Evolutionary conservation across 2,797 vertebrate species (phyloP).

Genomic region (Cetoscarus ocellatus): DNA sequence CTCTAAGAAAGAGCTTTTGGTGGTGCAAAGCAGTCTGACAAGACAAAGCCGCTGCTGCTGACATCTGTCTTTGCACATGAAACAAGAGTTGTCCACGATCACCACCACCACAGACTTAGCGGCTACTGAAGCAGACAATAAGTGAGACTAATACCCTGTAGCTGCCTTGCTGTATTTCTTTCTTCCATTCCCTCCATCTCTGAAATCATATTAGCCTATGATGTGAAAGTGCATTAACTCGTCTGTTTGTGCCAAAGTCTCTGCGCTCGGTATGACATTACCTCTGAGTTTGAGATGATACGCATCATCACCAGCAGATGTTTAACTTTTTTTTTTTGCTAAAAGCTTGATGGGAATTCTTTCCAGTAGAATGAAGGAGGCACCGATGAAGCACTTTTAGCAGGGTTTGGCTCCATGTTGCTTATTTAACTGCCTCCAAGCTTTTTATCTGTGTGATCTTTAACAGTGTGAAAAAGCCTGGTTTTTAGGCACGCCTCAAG

Average conservation of each 20-base stretch:
- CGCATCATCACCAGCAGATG: constrained; percentile 34
- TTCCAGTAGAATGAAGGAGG: constrained; percentile 23
- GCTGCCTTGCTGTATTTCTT: constrained; percentile 69
- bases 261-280: constrained; percentile 62
- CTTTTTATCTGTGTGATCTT: constrained; percentile 34
- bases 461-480: constrained; percentile 24
- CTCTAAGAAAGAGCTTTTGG: constrained; percentile 68
- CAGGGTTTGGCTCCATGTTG: constrained; percentile 29
- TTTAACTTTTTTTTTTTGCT: constrained; percentile 51
- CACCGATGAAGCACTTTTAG: constrained; percentile 18
- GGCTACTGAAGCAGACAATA: constrained; percentile 76
- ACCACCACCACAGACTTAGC: constrained; percentile 71
- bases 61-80: constrained; percentile 75
- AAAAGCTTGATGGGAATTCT: constrained; percentile 54
- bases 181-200: constrained; percentile 68
- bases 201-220: constrained; percentile 78
- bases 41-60: constrained; percentile 63
- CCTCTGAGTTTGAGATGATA: constrained; percentile 57
- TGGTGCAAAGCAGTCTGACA: constrained; percentile 67
- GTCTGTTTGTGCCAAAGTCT: constrained; percentile 70
- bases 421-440: constrained; percentile 27
- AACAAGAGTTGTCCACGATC: constrained; percentile 68
- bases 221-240: constrained; percentile 79
- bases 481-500: constrained; percentile 34
- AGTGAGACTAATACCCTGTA: constrained; percentile 74